These are phyloP conservation scores for Catostomus latipinnis DNA, from an alignment of 2,797 vertebrate genomes.

Conservation along the genomic window DNA sequence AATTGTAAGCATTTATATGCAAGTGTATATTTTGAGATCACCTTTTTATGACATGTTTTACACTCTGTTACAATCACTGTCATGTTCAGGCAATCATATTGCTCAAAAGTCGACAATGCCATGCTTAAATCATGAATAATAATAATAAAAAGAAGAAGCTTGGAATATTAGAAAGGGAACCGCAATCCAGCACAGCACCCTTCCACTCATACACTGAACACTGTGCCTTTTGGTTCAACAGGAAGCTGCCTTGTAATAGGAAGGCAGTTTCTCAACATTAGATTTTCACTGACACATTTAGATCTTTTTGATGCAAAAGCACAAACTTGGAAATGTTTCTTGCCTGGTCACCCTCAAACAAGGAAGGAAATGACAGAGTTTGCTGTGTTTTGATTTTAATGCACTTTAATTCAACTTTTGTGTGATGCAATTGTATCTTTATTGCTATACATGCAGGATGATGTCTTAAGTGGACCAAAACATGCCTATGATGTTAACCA, in stretches of 20 bases:
- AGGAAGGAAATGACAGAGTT: constrained; percentile 36
- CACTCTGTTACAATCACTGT: not conserved
- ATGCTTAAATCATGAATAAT: no score
- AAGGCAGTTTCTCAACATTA: constrained; percentile 74
- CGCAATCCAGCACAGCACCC: not conserved
- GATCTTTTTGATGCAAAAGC: constrained; percentile 20
- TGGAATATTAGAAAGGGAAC: not conserved
- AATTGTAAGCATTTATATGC: not conserved
- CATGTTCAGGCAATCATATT: not conserved
- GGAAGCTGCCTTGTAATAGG: constrained; percentile 68
- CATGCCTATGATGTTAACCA: not conserved
- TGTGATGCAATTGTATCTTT: constrained; percentile 10
- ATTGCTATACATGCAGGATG: constrained; percentile 3
- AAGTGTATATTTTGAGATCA: not conserved
- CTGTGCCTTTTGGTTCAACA: constrained; percentile 42
- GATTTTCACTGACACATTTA: constrained; percentile 65
- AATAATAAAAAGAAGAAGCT: no score
- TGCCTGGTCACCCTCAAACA: not conserved
- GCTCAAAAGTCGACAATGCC: not conserved
- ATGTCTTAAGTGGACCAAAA: constrained; percentile 6
- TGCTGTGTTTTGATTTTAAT: constrained; percentile 28
- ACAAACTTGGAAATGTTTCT: constrained; percentile 1
- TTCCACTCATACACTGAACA: constrained; percentile 19
- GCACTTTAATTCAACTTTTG: not conserved
- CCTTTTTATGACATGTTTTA: not conserved